phyloP scores from a whole-genome alignment of 2,113 vertebrate species.

The Syrrhaptes paradoxus region DNA sequence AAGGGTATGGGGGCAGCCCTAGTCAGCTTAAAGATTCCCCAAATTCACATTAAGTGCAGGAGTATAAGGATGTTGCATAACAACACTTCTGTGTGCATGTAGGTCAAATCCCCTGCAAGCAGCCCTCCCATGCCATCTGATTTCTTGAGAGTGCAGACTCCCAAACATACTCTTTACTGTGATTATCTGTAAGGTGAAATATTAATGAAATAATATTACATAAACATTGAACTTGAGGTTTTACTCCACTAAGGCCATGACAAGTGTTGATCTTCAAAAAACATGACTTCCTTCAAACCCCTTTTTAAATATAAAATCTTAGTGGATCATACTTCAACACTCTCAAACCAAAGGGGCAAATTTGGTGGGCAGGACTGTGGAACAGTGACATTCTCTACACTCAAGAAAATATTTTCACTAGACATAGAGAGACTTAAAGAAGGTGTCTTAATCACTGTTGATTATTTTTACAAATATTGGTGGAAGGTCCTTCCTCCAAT shows the following conservation, averaged over 20 bases:
- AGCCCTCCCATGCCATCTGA: not conserved
- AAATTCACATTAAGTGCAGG: not conserved
- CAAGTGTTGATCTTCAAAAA: not conserved
- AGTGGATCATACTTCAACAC: not conserved
- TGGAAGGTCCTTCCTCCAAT: not conserved
- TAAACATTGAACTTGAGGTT: not conserved
- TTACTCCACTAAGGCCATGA: not conserved
- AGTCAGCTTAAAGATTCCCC: not conserved
- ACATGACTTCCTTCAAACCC: not conserved
- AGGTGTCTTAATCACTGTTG: not conserved
- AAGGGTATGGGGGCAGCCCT: fast-evolving
- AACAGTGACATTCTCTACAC: not conserved
- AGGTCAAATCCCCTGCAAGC: not conserved
- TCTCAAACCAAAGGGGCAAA: not conserved
- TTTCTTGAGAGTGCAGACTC: not conserved
- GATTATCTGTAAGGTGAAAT: not conserved
- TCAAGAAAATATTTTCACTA: not conserved
- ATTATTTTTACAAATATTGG: not conserved
- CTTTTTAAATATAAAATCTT: not conserved
- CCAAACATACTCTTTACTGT: not conserved
- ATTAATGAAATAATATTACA: not conserved
- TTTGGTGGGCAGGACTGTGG: not conserved
- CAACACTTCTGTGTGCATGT: not conserved
- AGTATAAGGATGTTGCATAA: not conserved
- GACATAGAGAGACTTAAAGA: not conserved